A percentile compares a stretch with the other conserved stretches of the same genome.
Evolutionary conservation across 2,888 invertebrate genomes (phyloP).

Genomic region (Hypolimnas misippus): DNA sequence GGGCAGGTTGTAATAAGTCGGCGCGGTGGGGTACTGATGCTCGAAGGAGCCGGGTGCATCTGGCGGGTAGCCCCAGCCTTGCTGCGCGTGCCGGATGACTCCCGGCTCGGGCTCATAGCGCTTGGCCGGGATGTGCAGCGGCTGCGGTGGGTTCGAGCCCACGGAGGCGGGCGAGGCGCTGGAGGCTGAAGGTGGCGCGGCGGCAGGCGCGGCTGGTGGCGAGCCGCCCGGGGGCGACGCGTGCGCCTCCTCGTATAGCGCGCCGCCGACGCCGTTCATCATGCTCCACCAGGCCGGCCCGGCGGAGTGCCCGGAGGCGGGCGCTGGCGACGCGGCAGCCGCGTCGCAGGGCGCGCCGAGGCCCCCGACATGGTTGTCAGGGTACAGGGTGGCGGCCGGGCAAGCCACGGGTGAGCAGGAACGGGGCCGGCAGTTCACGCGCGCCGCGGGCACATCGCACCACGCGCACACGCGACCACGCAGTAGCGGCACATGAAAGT

Average conservation of each 20-base stretch:
- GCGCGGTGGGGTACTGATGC: conserved; percentile 87
- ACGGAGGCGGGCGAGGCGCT: conserved; percentile 84
- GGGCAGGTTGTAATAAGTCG: conserved; percentile 90
- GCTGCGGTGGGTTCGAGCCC: conserved; percentile 89
- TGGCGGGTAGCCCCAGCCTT: conserved; percentile 90
- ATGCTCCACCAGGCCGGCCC: conserved; percentile 93
- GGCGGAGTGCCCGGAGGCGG: conserved; percentile 92
- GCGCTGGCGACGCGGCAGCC: conserved; percentile 89
- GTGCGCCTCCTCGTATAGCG: conserved; percentile 89
- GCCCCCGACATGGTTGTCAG: conserved; percentile 88
- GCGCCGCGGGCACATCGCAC: conserved; percentile 82
- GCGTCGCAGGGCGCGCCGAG: conserved; percentile 88
- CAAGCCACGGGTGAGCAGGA: conserved; percentile 89
- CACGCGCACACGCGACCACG: conserved; percentile 78
- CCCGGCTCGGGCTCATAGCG: conserved; percentile 87
- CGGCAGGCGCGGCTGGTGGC: conserved; percentile 88
- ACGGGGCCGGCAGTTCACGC: conserved; percentile 77
- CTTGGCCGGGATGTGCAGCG: conserved; percentile 95
- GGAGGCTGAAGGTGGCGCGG: conserved; percentile 85
- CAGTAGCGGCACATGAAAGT: conserved; percentile 81
- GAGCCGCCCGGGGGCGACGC: conserved; percentile 84
- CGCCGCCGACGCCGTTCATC: conserved; percentile 91
- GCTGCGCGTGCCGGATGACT: conserved; percentile 90
- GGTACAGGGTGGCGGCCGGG: conserved; percentile 92
- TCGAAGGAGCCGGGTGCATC: conserved; percentile 86